These are phyloP conservation scores for Tinamus guttatus DNA, from an alignment of 2,113 vertebrate genomes.

Conservation along the genomic window DNA sequence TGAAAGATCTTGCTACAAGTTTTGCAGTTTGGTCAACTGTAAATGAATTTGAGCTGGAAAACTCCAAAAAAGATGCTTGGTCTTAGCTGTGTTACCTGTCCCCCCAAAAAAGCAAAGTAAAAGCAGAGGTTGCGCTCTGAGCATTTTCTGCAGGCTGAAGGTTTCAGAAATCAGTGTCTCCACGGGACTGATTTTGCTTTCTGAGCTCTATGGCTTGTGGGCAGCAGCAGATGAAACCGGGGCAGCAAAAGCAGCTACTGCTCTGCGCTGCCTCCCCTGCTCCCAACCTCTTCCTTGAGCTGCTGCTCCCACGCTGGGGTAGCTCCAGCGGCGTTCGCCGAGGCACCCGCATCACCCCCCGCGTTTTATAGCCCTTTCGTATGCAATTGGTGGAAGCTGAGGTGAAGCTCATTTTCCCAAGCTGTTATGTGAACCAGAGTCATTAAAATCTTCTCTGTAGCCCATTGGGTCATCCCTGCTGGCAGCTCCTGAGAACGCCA, in stretches of 20 bases:
- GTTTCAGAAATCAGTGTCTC: neutral
- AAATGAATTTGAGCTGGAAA: neutral
- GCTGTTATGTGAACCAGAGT: neutral
- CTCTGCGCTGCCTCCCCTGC: neutral
- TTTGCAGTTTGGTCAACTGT: neutral
- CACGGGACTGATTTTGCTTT: neutral
- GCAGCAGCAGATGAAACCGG: neutral
- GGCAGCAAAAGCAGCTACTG: neutral
- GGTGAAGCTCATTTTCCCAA: neutral
- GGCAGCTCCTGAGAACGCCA: neutral
- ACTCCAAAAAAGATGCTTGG: neutral
- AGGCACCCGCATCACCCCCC: fast-evolving
- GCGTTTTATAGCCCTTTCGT: neutral
- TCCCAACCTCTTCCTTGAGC: neutral
- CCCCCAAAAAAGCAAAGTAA: neutral
- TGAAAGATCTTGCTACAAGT: neutral
- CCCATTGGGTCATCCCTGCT: neutral
- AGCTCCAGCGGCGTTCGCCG: neutral
- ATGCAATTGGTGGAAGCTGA: neutral
- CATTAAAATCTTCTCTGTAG: neutral
- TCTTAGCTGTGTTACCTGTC: neutral
- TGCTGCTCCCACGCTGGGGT: neutral
- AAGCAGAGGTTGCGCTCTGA: fast-evolving
- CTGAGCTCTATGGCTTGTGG: neutral
- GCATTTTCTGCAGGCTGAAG: neutral